phyloP scores from a whole-genome alignment of 1,140 invertebrate genomes.

The Cryptotermes secundus region DNA sequence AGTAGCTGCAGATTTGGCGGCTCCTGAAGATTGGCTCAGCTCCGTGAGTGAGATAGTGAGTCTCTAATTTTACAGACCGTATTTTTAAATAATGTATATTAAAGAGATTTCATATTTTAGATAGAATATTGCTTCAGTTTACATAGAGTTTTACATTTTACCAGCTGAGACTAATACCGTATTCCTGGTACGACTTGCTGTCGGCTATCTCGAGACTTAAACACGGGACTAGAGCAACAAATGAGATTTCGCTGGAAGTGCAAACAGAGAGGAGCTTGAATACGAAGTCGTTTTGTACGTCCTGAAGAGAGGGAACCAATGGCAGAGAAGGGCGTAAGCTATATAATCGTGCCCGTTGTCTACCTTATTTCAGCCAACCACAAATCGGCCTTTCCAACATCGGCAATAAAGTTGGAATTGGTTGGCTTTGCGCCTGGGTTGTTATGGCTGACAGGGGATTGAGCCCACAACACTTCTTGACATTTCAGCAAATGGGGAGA shows the following conservation, averaged over 20 bases:
- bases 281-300: neutral
- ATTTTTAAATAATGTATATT: too few relatives aligned
- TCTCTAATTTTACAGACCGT: too few relatives aligned
- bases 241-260: neutral
- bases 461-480: slow-evolving; percentile 30
- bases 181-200: neutral
- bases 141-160: too few relatives aligned
- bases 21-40: too few relatives aligned
- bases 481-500: slow-evolving; percentile 32
- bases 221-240: neutral
- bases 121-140: too few relatives aligned
- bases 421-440: slow-evolving; percentile 29
- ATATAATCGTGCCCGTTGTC: too few relatives aligned
- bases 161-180: too few relatives aligned
- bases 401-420: slow-evolving; percentile 33
- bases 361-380: slow-evolving; percentile 25
- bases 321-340: too few relatives aligned
- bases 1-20: too few relatives aligned
- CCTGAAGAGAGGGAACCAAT: neutral
- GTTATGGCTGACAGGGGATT: slow-evolving; percentile 33
- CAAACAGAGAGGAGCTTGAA: neutral
- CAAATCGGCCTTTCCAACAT: slow-evolving; percentile 25
- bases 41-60: too few relatives aligned
- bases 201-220: neutral
- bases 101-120: too few relatives aligned